Base-by-base conservation (phyloP, 2,113 vertebrate genomes). In the Pontoporia blainvillei region DNA sequence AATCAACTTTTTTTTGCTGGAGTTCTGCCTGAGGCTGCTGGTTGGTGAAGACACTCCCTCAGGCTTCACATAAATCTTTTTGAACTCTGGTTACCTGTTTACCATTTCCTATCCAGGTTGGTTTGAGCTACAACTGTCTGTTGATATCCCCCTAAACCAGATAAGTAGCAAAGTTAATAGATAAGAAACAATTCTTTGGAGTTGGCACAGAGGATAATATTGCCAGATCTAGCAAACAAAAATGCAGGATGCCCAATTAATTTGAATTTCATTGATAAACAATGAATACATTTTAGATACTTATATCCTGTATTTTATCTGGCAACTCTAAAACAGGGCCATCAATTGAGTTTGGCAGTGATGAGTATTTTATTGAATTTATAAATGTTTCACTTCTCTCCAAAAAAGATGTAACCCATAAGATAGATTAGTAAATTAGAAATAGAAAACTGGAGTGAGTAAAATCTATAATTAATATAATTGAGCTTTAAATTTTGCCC, bases 391-490 rank as follows among this genome's bases (percentile, higher is more conserved):
- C 8, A 41, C 2, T 94, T 93, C 96, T 85, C 49, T 54, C 71
- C 57, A 71, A 89, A 91, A 89, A 81, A 71, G 9, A 85, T 88
- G 79, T 79, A 94, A 95, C 62, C 61, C 54, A 29, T 29, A 76
- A 90, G 46, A 61, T 92, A 95, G 34, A 17, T 66, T 88, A 85
- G 59, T 75, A 89, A 88, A 78, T 83, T 75, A 95, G 23, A 93
- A 85, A 69, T 57, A 85, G 71, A 91, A 71, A 89, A 61, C 44
- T 34, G 3, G 23, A 75, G 69, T 21, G 57, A 95, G n/a, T 91
- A 95, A 93, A 82, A 89, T 89, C 71, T 76, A 39, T 89, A 91
- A 82, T 66, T 92, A 85, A 83, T 94, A 34, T 49, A 95, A 66
- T 29, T 86, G 61, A 86, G 41, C 15, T 88, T 96, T 76, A 93